These are phyloP conservation scores for Camponotus floridanus DNA, from an alignment of 1,140 invertebrate genomes.

Conservation along the genomic window DNA sequence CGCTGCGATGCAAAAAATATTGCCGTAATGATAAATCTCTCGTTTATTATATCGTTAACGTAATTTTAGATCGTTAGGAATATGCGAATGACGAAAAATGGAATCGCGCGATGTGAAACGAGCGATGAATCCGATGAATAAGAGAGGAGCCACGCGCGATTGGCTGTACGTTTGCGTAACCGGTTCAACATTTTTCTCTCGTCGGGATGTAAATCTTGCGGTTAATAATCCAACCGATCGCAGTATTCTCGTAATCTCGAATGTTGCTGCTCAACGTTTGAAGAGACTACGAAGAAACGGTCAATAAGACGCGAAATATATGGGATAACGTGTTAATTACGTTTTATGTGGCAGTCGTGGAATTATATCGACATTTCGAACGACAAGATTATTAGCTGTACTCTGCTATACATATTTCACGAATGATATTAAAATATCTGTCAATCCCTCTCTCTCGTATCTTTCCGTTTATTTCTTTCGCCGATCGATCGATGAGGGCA, in stretches of 20 bases:
- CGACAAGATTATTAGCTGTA: slow-evolving; percentile 16
- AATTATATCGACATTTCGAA: neutral
- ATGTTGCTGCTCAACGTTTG: neutral
- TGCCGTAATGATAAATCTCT: slow-evolving; percentile 19
- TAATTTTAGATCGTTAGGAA: slow-evolving; percentile 22
- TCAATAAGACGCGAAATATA: slow-evolving; percentile 23
- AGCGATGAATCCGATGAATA: neutral
- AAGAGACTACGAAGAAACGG: slow-evolving; percentile 13
- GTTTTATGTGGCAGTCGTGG: slow-evolving; percentile 12
- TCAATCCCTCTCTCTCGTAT: neutral
- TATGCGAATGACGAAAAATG: slow-evolving; percentile 17
- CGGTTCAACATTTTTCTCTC: neutral
- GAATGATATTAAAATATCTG: neutral
- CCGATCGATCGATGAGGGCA: too few species aligned
- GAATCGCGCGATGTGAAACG: neutral
- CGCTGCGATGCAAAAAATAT: slow-evolving; percentile 26
- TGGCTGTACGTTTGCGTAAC: neutral
- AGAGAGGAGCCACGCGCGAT: neutral
- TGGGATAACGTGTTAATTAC: neutral
- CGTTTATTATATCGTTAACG: slow-evolving; percentile 23
- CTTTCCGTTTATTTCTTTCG: neutral
- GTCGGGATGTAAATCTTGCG: neutral
- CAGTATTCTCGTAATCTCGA: neutral
- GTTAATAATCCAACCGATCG: slow-evolving; percentile 23
- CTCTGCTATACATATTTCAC: neutral